A percentile compares a stretch with the other conserved stretches of the same genome.
phyloP scores from a whole-genome alignment of 1,140 invertebrate genomes.

The Saxidomus purpurata region DNA sequence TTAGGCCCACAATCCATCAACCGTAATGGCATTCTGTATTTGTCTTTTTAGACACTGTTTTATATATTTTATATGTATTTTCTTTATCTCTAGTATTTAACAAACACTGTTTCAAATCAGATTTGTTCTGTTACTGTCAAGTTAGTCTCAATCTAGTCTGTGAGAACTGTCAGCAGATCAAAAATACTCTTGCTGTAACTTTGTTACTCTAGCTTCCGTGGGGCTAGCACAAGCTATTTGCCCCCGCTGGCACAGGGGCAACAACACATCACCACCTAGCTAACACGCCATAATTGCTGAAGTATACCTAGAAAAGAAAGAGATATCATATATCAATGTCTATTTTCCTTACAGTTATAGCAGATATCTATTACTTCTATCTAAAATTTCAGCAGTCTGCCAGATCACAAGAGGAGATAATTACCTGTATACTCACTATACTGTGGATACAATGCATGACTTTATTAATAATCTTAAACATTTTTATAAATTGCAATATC shows the following conservation, averaged over 20 bases:
- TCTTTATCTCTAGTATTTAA: neutral
- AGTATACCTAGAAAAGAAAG: constrained; percentile 67
- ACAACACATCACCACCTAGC: constrained; percentile 44
- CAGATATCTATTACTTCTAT: too few relatives aligned
- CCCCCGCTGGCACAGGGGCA: constrained; percentile 75
- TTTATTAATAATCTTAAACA: too few relatives aligned
- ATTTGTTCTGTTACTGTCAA: too few relatives aligned
- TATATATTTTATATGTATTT: neutral
- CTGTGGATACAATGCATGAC: too few relatives aligned
- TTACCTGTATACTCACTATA: too few relatives aligned
- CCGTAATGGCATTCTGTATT: constrained; percentile 70
- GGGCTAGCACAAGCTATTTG: constrained; percentile 66
- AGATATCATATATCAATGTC: too few relatives aligned
- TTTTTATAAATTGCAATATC: too few relatives aligned
- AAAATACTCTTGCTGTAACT: neutral
- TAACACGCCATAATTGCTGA: constrained; percentile 79
- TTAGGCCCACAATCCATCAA: constrained; percentile 84
- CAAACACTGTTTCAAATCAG: too few relatives aligned
- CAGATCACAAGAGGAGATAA: too few relatives aligned
- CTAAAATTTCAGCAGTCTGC: too few relatives aligned
- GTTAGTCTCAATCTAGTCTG: too few relatives aligned
- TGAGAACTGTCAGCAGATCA: neutral
- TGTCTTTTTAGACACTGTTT: neutral
- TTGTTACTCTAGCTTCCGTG: neutral
- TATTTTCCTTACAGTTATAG: too few relatives aligned